Evolutionary conservation across 2,888 invertebrate species (phyloP), one percentile per base, ranked within the genome.

Genomic region (Tribolium freemani): DNA sequence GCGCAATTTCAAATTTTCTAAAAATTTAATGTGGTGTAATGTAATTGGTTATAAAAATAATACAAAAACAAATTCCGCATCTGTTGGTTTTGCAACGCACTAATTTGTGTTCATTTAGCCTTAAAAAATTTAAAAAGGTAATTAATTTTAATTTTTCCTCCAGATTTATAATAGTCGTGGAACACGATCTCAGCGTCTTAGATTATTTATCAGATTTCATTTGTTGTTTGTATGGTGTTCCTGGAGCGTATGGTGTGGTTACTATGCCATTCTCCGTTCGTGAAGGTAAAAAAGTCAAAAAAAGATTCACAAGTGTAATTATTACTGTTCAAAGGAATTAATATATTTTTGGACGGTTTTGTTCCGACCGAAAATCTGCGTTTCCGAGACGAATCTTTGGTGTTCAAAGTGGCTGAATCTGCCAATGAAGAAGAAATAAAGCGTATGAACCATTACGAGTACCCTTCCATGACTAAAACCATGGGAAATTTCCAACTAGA

Each of bases 241-340:
- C 99, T 73, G 98, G 98, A 81, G 98, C 97, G 80, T 99, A 99
- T 86, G 99, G 99, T 79, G 99, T 99, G 67, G 99, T 99, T 73
- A 99, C 99, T 86, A 97, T 99, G 96, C 99, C 99, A 61, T 99
- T 98, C 90, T 98, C 98, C 20, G 99, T 99, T 5, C 91, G 99
- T 81, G 99, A 99, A 95, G 99, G 98, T 90, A 86, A 72, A 76
- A 44, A 11, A 26, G 21, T 20, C 54, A 9, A 44, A 51, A 11
- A 53, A 10, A 10, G 38, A 48, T 16, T 6, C 6, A 8, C 21
- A 9, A 54, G 5, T 1, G 6, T 20, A 64, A 8, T 57, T 9
- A 44, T 50, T 21, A 48, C 30, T 57, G 54, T 58, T 76, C 74
- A 26, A 78, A 93, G 94, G 94, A 82, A 99, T 99, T 83, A 99